Percentiles rank a stretch among this genome's conserved stretches.
These are phyloP conservation scores for Fragariocoptes setiger DNA, from an alignment of 1,140 invertebrate species.

Conservation along the genomic window DNA sequence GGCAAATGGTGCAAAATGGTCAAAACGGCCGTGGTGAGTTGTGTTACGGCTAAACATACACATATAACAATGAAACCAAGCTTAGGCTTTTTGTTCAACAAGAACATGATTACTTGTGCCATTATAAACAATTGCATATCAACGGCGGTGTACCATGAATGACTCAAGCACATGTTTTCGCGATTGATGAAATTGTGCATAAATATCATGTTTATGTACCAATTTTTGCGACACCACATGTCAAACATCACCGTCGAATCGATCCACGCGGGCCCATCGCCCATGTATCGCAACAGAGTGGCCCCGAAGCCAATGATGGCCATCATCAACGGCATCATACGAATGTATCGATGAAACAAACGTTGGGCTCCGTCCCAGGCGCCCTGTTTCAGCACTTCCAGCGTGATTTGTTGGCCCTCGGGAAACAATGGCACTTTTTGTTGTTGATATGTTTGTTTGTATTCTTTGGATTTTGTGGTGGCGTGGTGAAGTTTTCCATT, in stretches of 20 bases:
- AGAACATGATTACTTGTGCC: slow-evolving; percentile 13
- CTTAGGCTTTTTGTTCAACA: slow-evolving; percentile 10
- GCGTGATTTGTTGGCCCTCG: background rate
- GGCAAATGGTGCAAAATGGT: slow-evolving; percentile 11
- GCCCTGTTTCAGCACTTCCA: background rate
- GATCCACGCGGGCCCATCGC: slow-evolving; percentile 12
- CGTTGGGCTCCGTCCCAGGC: background rate
- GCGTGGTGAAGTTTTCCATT: background rate
- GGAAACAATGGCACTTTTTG: background rate
- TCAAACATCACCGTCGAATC: slow-evolving; percentile 11
- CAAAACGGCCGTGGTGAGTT: slow-evolving; percentile 8
- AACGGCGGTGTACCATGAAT: slow-evolving; percentile 16
- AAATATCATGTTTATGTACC: slow-evolving; percentile 14
- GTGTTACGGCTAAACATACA: slow-evolving; percentile 5
- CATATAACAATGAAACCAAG: slow-evolving; percentile 4
- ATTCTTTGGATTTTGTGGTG: slow-evolving; percentile 2
- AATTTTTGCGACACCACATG: slow-evolving; percentile 13
- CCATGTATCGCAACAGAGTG: slow-evolving; percentile 10
- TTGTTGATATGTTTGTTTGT: slow-evolving; percentile 1
- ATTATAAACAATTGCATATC: slow-evolving; percentile 17
- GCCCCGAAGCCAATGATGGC: slow-evolving; percentile 11
- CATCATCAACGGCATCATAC: slow-evolving; percentile 13
- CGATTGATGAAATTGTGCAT: slow-evolving; percentile 14
- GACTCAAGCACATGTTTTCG: slow-evolving; percentile 14
- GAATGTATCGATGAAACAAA: slow-evolving; percentile 10